Evolutionary conservation across 2,888 invertebrate genomes (phyloP).

Genomic region (Branchipolynoe longqiensis): DNA sequence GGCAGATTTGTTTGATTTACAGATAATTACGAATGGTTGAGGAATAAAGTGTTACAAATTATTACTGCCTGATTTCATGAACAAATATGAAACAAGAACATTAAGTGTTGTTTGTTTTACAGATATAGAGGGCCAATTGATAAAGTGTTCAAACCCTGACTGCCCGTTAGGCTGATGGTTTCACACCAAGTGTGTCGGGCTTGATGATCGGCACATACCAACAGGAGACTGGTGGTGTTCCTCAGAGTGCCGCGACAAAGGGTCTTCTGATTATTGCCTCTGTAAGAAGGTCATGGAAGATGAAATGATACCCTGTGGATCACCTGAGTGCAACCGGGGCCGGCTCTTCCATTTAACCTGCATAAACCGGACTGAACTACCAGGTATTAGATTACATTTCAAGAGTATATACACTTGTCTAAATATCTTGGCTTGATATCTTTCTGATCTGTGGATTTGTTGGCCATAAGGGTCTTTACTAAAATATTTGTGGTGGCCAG

Average conservation of each 20-base stretch:
- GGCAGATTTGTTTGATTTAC: too few species aligned
- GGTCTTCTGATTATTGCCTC: not conserved
- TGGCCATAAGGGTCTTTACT: not conserved
- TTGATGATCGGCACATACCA: not conserved
- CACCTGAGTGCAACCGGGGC: not conserved
- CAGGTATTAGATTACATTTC: not conserved
- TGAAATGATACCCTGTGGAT: not conserved
- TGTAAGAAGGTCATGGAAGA: not conserved
- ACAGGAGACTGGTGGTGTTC: slow-evolving; percentile 37
- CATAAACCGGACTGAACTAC: not conserved
- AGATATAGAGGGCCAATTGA: not conserved
- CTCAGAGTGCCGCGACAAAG: not conserved
- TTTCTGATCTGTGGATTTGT: not conserved
- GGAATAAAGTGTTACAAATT: too few species aligned
- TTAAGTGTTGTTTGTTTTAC: not conserved
- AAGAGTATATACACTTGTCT: too few species aligned
- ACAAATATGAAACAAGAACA: too few species aligned
- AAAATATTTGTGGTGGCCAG: too few species aligned
- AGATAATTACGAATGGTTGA: too few species aligned
- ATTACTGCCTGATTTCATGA: too few species aligned
- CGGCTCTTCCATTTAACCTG: not conserved
- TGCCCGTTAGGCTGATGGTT: slow-evolving; percentile 27
- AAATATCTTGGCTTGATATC: too few species aligned
- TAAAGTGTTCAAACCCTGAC: not conserved
- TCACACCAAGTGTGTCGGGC: not conserved